Evolutionary conservation across 2,797 vertebrate species (phyloP).

Genomic region (Acrossocheilus wenchowensis): DNA sequence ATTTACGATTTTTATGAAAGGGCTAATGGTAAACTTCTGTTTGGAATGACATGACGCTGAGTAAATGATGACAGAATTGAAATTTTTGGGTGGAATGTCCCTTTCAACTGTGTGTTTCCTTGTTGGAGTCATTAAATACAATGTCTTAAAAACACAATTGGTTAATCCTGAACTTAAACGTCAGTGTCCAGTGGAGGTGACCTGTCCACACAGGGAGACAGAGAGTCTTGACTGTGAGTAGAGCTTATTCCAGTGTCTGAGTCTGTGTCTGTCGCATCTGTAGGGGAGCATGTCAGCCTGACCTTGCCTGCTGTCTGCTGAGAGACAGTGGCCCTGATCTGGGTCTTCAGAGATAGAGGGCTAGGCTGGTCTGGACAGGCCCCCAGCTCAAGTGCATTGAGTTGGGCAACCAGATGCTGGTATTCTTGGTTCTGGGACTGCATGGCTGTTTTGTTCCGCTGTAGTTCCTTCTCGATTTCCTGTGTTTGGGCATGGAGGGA

Average conservation of each 20-base stretch:
- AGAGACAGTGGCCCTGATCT: slow-evolving; percentile 64
- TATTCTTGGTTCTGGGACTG: slow-evolving; percentile 88
- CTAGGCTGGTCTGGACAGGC: slow-evolving; percentile 67
- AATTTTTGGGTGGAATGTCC: background rate
- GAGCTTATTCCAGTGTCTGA: slow-evolving; percentile 98
- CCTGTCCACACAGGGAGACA: slow-evolving; percentile 83
- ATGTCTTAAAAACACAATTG: background rate
- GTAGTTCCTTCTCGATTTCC: slow-evolving; percentile 87
- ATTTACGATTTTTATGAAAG: too few relatives aligned
- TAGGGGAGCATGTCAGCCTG: slow-evolving; percentile 75
- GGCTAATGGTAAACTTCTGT: background rate
- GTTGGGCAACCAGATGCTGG: slow-evolving; percentile 85
- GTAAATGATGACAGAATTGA: background rate
- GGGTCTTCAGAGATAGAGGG: slow-evolving; percentile 65
- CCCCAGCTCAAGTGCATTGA: slow-evolving; percentile 78
- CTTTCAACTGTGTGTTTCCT: background rate
- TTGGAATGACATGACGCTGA: background rate
- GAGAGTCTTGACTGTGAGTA: slow-evolving; percentile 95
- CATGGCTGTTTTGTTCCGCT: slow-evolving; percentile 79
- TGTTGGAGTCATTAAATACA: background rate
- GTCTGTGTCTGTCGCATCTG: slow-evolving; percentile 90
- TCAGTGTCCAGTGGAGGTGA: slow-evolving; percentile 77
- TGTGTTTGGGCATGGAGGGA: slow-evolving; percentile 82
- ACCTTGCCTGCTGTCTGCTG: slow-evolving; percentile 66
- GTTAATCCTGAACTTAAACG: slow-evolving; percentile 59